Evolutionary conservation across 2,113 vertebrate species (phyloP), one percentile per base, ranked within the genome.

Genomic region (Hydropotes inermis): DNA sequence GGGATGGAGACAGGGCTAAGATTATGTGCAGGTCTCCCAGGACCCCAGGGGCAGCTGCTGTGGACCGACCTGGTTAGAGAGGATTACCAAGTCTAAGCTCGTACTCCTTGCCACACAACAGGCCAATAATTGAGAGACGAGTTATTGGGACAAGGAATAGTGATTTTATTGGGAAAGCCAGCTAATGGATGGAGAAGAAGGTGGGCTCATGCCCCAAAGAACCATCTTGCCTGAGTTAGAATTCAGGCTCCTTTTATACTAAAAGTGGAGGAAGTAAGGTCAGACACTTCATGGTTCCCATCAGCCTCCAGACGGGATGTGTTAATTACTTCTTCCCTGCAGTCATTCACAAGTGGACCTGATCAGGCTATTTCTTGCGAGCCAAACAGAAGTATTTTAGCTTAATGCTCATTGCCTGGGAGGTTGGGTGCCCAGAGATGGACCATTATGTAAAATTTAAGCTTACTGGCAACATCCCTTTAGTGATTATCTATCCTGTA

Each of bases 111-210:
- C 74, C 39, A 45, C 25, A 45, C 6, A 28, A 47, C 27, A 78
- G 43, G 76, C 7, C 76, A 47, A 10, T 78, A 47, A 78, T 10
- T 30, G 43, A 78, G 39, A 78, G 76, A 78, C 0, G 2, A 78
- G 43, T 47, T 47, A 45, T 16, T 78, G 43, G 43, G 43, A 45
- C 27, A 78, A 78, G 43, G 27, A 78, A 47, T 30, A 47, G 6
- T 30, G 25, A 78, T 15, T 78, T 78, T 47, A 47, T 47, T 47
- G 43, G 25, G 43, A 78, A 78, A 47, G 27, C 27, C 76, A 78
- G 43, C 76, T 16, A 47, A 16, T 0, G 0, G 43, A 78, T 0
- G 1, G 27, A 47, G 43, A 78, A 47, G 76, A 30, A 30, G 25
- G 27, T 47, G 43, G 14, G 27, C 14, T 78, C 3, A 16, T 78